phyloP scores from a whole-genome alignment of 2,888 invertebrate genomes.

The Achlya flavicornis region DNA sequence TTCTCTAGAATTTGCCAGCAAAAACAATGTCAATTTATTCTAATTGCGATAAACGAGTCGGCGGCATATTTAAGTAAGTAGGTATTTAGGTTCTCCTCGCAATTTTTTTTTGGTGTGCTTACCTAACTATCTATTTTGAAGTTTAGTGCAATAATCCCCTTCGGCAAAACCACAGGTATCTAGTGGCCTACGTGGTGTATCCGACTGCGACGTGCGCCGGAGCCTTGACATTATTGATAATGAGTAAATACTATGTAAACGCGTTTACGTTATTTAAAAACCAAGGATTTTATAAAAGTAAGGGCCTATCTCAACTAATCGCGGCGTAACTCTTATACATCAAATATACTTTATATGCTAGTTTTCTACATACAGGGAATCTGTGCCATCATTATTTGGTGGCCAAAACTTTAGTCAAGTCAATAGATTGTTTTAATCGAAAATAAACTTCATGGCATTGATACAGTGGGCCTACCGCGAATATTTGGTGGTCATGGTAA shows the following conservation, averaged over 20 bases:
- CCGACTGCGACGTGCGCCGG: conserved; percentile 6
- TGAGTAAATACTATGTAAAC: conserved; percentile 13
- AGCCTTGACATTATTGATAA: conserved; percentile 14
- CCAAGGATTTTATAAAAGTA: conserved; percentile 8
- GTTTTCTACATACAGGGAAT: too few species aligned
- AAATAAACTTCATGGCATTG: too few species aligned
- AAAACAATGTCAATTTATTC: conserved; percentile 1
- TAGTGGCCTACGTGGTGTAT: conserved; percentile 12
- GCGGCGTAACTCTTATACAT: too few species aligned
- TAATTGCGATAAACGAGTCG: not conserved
- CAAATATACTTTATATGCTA: too few species aligned
- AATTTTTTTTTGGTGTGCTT: not conserved
- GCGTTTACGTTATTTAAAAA: conserved; percentile 6
- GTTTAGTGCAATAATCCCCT: not conserved
- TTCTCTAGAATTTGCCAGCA: not conserved
- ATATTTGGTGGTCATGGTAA: too few species aligned
- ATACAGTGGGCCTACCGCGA: too few species aligned
- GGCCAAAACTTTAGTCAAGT: not conserved
- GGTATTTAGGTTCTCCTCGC: not conserved
- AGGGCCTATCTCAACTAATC: not conserved
- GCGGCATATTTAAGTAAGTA: not conserved
- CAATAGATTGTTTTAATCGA: too few species aligned
- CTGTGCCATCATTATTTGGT: not conserved
- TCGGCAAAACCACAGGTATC: conserved; percentile 7
- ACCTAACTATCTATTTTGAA: too few species aligned